Conservation (phyloP, 1,140 invertebrate genomes). For the Sycobia sp. region DNA sequence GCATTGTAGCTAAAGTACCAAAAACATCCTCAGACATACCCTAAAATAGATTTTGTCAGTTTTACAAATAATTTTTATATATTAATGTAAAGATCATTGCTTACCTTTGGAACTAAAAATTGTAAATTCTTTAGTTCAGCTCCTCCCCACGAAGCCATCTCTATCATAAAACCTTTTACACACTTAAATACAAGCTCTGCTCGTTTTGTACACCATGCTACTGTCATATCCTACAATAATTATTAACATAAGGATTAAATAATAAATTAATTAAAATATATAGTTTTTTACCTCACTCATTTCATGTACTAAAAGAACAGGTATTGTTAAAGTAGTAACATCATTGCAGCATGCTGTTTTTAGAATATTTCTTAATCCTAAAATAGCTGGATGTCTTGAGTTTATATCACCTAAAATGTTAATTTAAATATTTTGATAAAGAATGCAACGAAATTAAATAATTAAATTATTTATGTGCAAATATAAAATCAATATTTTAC, state of each 20-base stretch:
- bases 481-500: slow-evolving; percentile 45
- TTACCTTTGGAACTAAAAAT: slow-evolving; percentile 79
- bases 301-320: slow-evolving; percentile 89
- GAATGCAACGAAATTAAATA: too few relatives aligned
- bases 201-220: slow-evolving; percentile 92
- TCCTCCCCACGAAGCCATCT: slow-evolving; percentile 91
- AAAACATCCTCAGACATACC: slow-evolving; percentile 87
- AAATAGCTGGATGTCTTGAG: slow-evolving; percentile 93
- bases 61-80: neutral
- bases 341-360: slow-evolving; percentile 93
- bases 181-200: slow-evolving; percentile 98
- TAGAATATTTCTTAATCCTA: slow-evolving; percentile 92
- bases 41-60: slow-evolving; percentile 48
- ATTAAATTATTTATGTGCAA: neutral
- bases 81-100: neutral
- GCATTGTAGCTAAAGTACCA: slow-evolving; percentile 80
- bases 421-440: neutral
- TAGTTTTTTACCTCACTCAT: slow-evolving; percentile 79
- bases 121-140: slow-evolving; percentile 88
- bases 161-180: slow-evolving; percentile 99
- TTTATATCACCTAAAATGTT: slow-evolving; percentile 80
- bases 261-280: neutral
- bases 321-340: slow-evolving; percentile 90
- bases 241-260: neutral
- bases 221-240: slow-evolving; percentile 85